Conservation (phyloP, 1,140 invertebrate species). For the Maniola jurtina region DNA sequence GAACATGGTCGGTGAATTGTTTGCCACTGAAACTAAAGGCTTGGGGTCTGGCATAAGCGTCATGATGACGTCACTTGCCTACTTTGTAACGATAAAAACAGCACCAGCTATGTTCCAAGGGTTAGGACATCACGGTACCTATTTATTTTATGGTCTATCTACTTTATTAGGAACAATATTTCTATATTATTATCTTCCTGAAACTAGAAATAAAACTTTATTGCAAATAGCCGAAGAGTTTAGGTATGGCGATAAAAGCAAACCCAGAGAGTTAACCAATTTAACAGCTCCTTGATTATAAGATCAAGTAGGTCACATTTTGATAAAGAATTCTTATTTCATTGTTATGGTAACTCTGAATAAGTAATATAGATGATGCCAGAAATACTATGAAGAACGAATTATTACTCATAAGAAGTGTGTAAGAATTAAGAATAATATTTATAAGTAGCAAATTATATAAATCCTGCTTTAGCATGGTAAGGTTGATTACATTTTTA, state of each 20-base stretch:
- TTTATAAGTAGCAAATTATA: background rate
- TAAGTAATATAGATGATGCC: too few relatives aligned
- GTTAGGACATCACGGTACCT: conserved; percentile 80
- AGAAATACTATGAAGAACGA: too few relatives aligned
- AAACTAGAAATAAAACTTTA: conserved; percentile 84
- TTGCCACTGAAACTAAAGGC: conserved; percentile 76
- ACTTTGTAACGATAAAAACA: conserved; percentile 82
- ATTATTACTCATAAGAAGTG: background rate
- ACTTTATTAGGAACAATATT: conserved; percentile 81
- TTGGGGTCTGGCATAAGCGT: conserved; percentile 79
- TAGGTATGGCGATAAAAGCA: conserved; percentile 48
- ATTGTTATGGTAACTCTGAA: too few relatives aligned
- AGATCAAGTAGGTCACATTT: background rate
- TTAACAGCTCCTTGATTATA: conserved; percentile 9
- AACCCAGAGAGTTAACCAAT: conserved; percentile 22
- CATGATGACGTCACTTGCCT: conserved; percentile 80
- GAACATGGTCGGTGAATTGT: conserved; percentile 80
- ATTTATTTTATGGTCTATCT: conserved; percentile 82
- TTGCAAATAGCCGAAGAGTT: conserved; percentile 81
- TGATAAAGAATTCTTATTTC: background rate
- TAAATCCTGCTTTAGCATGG: background rate
- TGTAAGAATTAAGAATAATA: background rate
- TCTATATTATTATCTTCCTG: conserved; percentile 82
- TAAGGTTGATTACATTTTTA: background rate
- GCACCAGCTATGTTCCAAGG: conserved; percentile 78